A percentile compares a stretch with the other conserved stretches of the same genome.
phyloP scores from a whole-genome alignment of 2,888 invertebrate genomes.

The Pristionchus maxplancki region DNA sequence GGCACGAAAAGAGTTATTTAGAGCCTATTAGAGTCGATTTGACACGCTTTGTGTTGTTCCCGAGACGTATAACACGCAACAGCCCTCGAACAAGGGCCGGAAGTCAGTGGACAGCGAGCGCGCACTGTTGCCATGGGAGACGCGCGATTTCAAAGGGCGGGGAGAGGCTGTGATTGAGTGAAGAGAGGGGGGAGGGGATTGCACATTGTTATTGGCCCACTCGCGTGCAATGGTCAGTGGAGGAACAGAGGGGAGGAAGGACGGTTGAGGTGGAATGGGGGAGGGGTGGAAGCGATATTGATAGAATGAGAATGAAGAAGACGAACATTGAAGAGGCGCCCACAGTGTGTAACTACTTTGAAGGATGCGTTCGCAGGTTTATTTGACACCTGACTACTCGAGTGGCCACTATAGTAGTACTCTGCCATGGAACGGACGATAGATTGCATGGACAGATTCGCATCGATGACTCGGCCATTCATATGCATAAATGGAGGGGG shows the following conservation, averaged over 20 bases:
- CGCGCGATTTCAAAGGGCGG: background rate
- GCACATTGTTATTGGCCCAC: conserved; percentile 26
- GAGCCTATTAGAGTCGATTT: too few species aligned
- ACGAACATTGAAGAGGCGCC: background rate
- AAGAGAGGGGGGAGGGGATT: background rate
- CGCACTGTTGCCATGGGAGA: conserved; percentile 21
- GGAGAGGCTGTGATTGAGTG: background rate
- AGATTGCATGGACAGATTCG: background rate
- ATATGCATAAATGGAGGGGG: conserved; percentile 16
- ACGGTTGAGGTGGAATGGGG: background rate
- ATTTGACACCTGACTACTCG: background rate
- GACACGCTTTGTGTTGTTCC: background rate
- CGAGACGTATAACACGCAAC: background rate
- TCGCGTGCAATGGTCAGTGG: conserved; percentile 23
- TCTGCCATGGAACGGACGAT: background rate
- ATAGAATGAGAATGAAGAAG: background rate
- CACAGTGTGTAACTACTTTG: background rate
- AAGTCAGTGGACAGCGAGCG: background rate
- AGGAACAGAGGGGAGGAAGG: background rate
- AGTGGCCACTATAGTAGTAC: background rate
- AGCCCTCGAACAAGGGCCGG: background rate
- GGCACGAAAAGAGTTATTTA: background rate
- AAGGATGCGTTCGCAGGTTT: background rate
- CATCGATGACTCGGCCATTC: conserved; percentile 9
- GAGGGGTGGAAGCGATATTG: background rate